Evolutionary conservation across 2,888 invertebrate species (phyloP).

Genomic region (Leucophora obtusa): DNA sequence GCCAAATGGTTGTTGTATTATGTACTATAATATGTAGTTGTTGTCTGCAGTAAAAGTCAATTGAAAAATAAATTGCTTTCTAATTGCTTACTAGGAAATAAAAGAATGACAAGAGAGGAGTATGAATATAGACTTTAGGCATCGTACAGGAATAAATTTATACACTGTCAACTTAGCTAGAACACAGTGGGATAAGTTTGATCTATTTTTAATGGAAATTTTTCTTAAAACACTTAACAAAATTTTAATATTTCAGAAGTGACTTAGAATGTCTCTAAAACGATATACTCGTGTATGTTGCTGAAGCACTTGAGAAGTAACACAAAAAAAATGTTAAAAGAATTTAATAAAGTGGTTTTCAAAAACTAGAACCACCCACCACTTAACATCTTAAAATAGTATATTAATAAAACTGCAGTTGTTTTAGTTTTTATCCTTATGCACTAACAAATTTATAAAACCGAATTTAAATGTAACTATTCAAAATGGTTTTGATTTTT

Average conservation of each 20-base stretch:
- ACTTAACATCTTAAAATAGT: too few relatives aligned
- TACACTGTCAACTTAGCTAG: slow-evolving; percentile 1
- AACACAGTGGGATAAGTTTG: slow-evolving; percentile 1
- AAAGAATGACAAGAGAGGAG: slow-evolving; percentile 36
- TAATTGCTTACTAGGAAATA: slow-evolving; percentile 66
- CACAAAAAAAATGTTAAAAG: too few relatives aligned
- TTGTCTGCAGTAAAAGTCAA: slow-evolving; percentile 56
- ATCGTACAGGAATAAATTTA: slow-evolving; percentile 12
- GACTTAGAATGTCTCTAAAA: background rate
- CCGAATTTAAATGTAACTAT: too few relatives aligned
- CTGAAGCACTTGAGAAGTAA: background rate
- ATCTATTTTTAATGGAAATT: background rate
- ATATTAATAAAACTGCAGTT: background rate
- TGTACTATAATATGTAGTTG: slow-evolving; percentile 12
- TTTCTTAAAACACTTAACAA: background rate
- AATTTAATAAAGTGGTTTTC: background rate
- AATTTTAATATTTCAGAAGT: background rate
- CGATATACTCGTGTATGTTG: background rate
- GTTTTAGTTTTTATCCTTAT: too few relatives aligned
- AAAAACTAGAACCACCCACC: background rate
- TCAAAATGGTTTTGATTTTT: too few relatives aligned
- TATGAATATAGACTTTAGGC: slow-evolving; percentile 21
- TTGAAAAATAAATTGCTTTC: slow-evolving; percentile 65
- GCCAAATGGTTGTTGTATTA: slow-evolving; percentile 33
- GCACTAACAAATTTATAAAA: too few relatives aligned